Evolutionary conservation across 2,797 vertebrate genomes (phyloP).

Genomic region (Oceanodroma leucorhoa): DNA sequence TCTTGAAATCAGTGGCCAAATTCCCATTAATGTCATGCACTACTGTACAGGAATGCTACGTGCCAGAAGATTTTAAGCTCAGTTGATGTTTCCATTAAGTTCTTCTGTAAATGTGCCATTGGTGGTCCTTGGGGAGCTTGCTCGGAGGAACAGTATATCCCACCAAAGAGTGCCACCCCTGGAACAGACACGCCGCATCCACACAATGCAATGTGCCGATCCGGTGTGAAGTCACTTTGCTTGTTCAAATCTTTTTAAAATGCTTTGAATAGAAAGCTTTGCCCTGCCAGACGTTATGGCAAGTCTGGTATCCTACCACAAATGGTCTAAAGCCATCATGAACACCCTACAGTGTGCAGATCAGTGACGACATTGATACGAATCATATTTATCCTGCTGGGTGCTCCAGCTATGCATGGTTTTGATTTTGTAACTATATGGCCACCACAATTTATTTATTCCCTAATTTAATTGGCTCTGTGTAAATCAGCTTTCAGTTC

Average conservation of each 20-base stretch:
- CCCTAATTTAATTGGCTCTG: not conserved
- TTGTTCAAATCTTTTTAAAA: not conserved
- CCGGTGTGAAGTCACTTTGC: not conserved
- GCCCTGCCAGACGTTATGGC: not conserved
- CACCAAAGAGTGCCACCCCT: accelerated
- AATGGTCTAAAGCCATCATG: not conserved
- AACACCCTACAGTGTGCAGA: not conserved
- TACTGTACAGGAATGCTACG: not conserved
- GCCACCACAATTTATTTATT: not conserved
- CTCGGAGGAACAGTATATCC: not conserved
- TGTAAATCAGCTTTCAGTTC: not conserved
- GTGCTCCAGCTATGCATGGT: not conserved
- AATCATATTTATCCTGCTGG: not conserved
- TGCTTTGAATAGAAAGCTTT: not conserved
- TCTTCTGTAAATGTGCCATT: not conserved
- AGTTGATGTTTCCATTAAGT: not conserved
- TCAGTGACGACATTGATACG: accelerated
- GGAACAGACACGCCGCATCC: accelerated
- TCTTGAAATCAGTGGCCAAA: not conserved
- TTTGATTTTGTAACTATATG: not conserved
- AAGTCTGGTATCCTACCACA: not conserved
- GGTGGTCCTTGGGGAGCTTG: not conserved
- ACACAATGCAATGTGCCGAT: accelerated
- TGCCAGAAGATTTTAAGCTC: not conserved
- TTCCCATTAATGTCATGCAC: not conserved